These are phyloP conservation scores for Nasonia longicornis DNA, from an alignment of 1,140 invertebrate genomes.

Conservation along the genomic window DNA sequence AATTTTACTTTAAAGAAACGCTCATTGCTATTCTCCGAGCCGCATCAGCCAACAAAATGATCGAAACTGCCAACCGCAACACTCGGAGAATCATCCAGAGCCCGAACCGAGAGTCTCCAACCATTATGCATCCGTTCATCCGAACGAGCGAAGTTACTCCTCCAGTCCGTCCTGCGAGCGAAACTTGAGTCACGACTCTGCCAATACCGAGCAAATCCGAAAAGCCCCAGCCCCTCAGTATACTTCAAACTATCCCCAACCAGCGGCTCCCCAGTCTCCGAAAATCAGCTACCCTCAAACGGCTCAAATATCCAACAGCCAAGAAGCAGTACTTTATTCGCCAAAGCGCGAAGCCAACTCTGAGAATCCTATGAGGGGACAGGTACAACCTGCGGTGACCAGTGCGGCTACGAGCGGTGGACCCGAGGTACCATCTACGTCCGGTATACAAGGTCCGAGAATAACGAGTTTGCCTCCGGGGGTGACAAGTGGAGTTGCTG, in stretches of 20 bases:
- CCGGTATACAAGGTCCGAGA: conserved; percentile 55
- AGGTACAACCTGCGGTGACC: conserved; percentile 59
- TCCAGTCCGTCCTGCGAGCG: conserved; percentile 29
- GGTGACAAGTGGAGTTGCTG: conserved; percentile 67
- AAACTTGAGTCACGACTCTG: not conserved
- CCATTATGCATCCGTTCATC: conserved; percentile 13
- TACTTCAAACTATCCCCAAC: not conserved
- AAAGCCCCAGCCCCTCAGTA: conserved; percentile 8
- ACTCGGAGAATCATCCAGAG: conserved; percentile 50
- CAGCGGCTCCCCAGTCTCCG: conserved; percentile 13
- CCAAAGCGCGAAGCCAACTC: conserved; percentile 45
- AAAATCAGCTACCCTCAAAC: conserved; percentile 17
- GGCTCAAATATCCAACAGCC: conserved; percentile 3
- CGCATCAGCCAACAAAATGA: conserved; percentile 55
- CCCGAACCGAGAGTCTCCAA: conserved; percentile 22
- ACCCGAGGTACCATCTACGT: conserved; percentile 46
- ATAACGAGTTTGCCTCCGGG: conserved; percentile 66
- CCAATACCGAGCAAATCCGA: not conserved
- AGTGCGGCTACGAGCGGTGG: conserved; percentile 52
- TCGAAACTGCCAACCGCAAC: conserved; percentile 56
- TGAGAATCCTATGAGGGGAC: conserved; percentile 52
- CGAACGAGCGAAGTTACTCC: conserved; percentile 30
- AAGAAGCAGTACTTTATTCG: conserved; percentile 48
- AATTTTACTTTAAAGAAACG: conserved; percentile 50
- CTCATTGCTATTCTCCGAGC: conserved; percentile 58